Evolutionary conservation across 2,888 invertebrate species (phyloP).

Genomic region (Ceraclea dissimilis): DNA sequence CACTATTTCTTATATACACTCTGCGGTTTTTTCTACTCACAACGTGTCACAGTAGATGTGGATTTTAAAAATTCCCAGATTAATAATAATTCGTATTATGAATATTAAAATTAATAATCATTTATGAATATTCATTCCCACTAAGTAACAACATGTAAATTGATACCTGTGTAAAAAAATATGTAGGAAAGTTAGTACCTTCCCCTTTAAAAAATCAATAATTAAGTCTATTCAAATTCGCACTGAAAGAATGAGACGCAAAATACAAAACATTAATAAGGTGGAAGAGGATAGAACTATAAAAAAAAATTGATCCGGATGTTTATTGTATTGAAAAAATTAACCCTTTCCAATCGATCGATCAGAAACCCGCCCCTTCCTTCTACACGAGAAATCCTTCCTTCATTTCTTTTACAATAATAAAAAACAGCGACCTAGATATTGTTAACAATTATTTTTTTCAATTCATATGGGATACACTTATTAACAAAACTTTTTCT

Average conservation of each 20-base stretch:
- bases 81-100: too few relatives aligned
- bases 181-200: too few relatives aligned
- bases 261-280: too few relatives aligned
- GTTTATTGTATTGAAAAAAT: constrained; percentile 42
- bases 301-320: constrained; percentile 48
- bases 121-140: background rate
- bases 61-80: too few relatives aligned
- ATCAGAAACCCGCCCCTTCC: constrained; percentile 25
- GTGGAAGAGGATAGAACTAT: constrained; percentile 42
- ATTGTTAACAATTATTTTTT: constrained; percentile 19
- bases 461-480: constrained; percentile 11
- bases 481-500: constrained; percentile 15
- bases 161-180: background rate
- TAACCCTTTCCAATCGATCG: constrained; percentile 46
- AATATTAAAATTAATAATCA: too few relatives aligned
- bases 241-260: constrained; percentile 30
- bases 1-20: too few relatives aligned
- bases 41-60: too few relatives aligned
- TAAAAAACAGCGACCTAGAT: constrained; percentile 14
- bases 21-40: too few relatives aligned
- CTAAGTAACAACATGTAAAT: background rate
- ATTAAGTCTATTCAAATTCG: constrained; percentile 49
- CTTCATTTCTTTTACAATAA: constrained; percentile 10
- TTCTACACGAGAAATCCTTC: constrained; percentile 8
- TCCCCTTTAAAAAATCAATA: constrained; percentile 27